These are phyloP conservation scores for Drosophila lacicola DNA, from an alignment of 2,888 invertebrate genomes.

Conservation along the genomic window DNA sequence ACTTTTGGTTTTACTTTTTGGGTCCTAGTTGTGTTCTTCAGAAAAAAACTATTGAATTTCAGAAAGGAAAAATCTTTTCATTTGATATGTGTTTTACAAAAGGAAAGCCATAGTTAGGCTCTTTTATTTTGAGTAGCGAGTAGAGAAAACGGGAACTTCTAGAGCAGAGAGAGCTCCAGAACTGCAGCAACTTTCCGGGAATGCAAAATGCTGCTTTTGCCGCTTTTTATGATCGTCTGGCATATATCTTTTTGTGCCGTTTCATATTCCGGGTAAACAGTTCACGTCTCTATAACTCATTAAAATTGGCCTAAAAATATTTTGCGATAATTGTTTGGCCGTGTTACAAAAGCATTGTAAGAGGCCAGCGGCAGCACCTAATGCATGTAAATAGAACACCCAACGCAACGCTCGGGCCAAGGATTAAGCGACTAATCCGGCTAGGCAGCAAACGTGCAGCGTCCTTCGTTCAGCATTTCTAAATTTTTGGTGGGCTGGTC, in stretches of 20 bases:
- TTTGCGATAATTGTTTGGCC: slow-evolving; percentile 53
- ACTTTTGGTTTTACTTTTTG: too few species aligned
- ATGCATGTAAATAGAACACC: slow-evolving; percentile 35
- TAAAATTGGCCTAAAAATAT: slow-evolving; percentile 40
- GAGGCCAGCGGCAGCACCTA: slow-evolving; percentile 10
- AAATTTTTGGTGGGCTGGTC: slow-evolving; percentile 63
- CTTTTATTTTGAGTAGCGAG: too few species aligned
- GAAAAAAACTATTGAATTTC: too few species aligned
- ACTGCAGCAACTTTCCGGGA: slow-evolving; percentile 7
- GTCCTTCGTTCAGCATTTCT: slow-evolving; percentile 9
- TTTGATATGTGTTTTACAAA: too few species aligned
- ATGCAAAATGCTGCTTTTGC: neutral
- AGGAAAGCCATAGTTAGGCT: too few species aligned
- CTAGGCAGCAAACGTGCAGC: slow-evolving; percentile 26
- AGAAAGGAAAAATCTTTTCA: too few species aligned
- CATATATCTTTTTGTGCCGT: slow-evolving; percentile 4
- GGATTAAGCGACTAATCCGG: slow-evolving; percentile 70
- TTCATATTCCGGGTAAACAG: slow-evolving; percentile 18
- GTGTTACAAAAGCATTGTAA: slow-evolving; percentile 23
- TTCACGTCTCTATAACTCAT: slow-evolving; percentile 29
- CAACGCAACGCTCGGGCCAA: slow-evolving; percentile 30
- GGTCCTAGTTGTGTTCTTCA: too few species aligned
- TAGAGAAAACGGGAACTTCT: too few species aligned
- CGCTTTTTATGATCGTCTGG: slow-evolving; percentile 49
- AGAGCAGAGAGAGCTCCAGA: neutral